Conservation (phyloP, 1,140 invertebrate genomes). For the Theocolax elegans region DNA sequence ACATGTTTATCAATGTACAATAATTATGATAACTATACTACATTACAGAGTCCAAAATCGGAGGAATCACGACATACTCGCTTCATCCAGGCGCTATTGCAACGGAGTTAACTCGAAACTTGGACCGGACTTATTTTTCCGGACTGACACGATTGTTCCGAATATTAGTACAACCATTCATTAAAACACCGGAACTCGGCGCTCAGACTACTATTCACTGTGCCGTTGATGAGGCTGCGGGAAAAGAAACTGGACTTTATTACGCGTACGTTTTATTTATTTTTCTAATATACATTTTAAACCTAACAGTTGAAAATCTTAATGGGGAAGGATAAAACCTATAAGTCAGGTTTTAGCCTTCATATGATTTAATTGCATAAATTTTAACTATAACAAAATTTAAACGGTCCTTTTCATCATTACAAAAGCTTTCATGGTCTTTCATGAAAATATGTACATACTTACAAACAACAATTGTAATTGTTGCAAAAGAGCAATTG, state of each 20-base stretch:
- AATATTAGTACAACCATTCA: constrained; percentile 58
- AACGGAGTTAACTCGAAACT: constrained; percentile 78
- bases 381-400: background rate
- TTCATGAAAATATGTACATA: too few species aligned
- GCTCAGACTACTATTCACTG: constrained; percentile 86
- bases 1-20: too few species aligned
- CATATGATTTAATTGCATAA: background rate
- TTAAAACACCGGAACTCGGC: constrained; percentile 75
- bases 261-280: constrained; percentile 68
- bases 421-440: too few species aligned
- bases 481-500: too few species aligned
- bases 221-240: constrained; percentile 76
- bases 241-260: constrained; percentile 73
- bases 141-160: constrained; percentile 54
- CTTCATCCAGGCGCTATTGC: too few species aligned
- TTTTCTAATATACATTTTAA: background rate
- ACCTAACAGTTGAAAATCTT: background rate
- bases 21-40: too few species aligned
- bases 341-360: too few species aligned
- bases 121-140: constrained; percentile 67
- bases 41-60: constrained; percentile 59
- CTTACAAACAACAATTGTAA: too few species aligned
- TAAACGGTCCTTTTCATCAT: background rate
- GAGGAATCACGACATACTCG: constrained; percentile 72
- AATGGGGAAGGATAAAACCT: too few species aligned